Base-by-base conservation (phyloP, 2,113 vertebrate genomes). In the Lepus americanus region DNA sequence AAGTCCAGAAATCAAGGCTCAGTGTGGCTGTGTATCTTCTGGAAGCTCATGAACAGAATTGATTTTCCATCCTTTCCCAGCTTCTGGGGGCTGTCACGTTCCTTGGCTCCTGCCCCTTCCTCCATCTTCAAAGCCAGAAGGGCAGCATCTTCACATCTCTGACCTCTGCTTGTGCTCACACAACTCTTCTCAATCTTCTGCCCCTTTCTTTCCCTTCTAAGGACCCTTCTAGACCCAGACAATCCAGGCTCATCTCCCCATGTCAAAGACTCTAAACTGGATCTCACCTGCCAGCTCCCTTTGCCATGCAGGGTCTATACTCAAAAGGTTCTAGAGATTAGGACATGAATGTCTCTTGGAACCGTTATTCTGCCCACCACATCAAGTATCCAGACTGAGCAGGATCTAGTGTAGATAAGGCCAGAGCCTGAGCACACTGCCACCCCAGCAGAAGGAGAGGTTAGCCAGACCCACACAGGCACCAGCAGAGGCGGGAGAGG, bases 391-490 rank as follows among this genome's bases (percentile, higher is more conserved):
- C 11, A 44, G 63, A 25, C 49, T 9, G 4, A 67, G 36, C 64
- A 92, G 33, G n/a, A 19, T 6, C 2, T 19, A 17, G 5, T 10
- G 6, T 9, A 29, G 23, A 27, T 66, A 49, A 73, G 12, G 29
- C 20, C 27, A 12, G 51, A 93, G 14, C 11, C 33, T 79, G 8
- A 23, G 2, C 53, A 3, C 6, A 2, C 49, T 90, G 2, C 27
- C 23, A 16, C 39, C 36, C 31, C 14, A 2, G 4, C 2, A 3
- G 5, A 10, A 33, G 22, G 31, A 8, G 36, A 8, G 0, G 11
- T 31, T 20, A 23, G 2, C 14, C n/a, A 78, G 39, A 2, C 11
- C 55, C 29, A 3, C 33, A 16, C 3, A 63, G 55, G 36, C 0
- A 69, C 33, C 3, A 20, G 20, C 14, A 55, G 31, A 95, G 51